These are phyloP conservation scores for Hetaerina americana DNA, from an alignment of 1,140 invertebrate genomes.

Conservation along the genomic window DNA sequence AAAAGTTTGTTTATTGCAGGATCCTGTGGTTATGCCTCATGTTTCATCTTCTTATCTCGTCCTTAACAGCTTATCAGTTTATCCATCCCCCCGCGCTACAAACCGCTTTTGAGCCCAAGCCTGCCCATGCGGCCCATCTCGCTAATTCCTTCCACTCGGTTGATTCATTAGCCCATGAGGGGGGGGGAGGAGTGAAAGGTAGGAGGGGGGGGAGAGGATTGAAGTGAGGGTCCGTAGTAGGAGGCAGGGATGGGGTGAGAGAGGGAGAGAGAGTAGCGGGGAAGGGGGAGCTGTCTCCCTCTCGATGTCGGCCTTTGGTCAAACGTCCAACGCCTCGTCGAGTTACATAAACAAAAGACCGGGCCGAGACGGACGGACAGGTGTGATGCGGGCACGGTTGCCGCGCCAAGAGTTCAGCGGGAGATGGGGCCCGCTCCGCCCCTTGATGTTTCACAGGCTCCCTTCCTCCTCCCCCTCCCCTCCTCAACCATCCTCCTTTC, in stretches of 20 bases:
- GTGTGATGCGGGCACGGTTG: background rate
- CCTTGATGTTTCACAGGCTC: too few species aligned
- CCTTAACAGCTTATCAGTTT: background rate
- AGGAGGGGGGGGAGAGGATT: too few species aligned
- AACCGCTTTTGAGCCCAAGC: background rate
- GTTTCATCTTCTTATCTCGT: background rate
- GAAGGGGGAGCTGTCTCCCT: too few species aligned
- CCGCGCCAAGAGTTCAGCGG: too few species aligned
- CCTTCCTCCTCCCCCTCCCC: background rate
- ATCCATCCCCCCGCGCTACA: background rate
- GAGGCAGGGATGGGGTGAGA: too few species aligned
- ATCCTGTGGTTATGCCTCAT: background rate
- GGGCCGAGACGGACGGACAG: background rate
- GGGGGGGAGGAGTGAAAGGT: too few species aligned
- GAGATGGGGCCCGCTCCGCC: too few species aligned
- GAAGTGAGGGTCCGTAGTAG: too few species aligned
- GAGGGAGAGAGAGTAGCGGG: too few species aligned
- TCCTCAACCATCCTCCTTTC: background rate
- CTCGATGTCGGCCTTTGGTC: background rate
- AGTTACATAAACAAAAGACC: background rate
- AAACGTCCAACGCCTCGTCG: background rate
- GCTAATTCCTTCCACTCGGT: background rate
- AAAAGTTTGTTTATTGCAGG: too few species aligned
- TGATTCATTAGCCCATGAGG: background rate
- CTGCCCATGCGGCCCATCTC: background rate